These are phyloP conservation scores for Ecdyonurus torrentis DNA, from an alignment of 2,888 invertebrate species.

Conservation along the genomic window DNA sequence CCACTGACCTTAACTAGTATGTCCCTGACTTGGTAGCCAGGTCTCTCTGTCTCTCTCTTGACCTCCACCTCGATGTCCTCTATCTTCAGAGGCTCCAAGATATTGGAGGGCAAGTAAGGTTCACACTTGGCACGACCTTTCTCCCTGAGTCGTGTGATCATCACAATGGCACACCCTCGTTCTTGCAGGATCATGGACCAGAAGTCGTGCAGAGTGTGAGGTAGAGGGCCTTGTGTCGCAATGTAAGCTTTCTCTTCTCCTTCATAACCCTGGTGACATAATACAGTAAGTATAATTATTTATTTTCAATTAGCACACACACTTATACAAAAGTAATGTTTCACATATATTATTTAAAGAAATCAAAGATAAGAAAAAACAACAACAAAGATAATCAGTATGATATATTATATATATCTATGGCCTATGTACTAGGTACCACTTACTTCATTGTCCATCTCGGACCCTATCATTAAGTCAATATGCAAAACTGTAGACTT, in stretches of 20 bases:
- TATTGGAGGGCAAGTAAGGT: constrained; percentile 55
- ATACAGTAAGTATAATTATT: neutral
- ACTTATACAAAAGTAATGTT: neutral
- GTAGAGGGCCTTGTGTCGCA: constrained; percentile 83
- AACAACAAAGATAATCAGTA: too few relatives aligned
- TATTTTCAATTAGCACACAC: neutral
- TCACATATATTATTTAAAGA: too few relatives aligned
- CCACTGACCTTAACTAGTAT: constrained; percentile 31
- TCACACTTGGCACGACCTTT: constrained; percentile 75
- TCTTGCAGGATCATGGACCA: constrained; percentile 70
- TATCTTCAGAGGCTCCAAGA: constrained; percentile 14
- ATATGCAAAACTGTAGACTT: too few relatives aligned
- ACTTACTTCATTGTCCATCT: too few relatives aligned
- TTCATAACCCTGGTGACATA: constrained; percentile 59
- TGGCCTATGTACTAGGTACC: too few relatives aligned
- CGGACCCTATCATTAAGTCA: too few relatives aligned
- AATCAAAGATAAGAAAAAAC: too few relatives aligned
- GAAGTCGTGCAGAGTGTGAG: constrained; percentile 78
- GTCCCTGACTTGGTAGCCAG: constrained; percentile 36
- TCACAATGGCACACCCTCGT: constrained; percentile 47
- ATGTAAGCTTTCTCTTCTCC: constrained; percentile 74
- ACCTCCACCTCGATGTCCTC: constrained; percentile 34
- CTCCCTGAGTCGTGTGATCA: constrained; percentile 82
- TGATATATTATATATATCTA: too few relatives aligned
- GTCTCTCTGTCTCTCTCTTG: constrained; percentile 28